phyloP scores from a whole-genome alignment of 2,113 vertebrate species.

The Pimephales promelas region DNA sequence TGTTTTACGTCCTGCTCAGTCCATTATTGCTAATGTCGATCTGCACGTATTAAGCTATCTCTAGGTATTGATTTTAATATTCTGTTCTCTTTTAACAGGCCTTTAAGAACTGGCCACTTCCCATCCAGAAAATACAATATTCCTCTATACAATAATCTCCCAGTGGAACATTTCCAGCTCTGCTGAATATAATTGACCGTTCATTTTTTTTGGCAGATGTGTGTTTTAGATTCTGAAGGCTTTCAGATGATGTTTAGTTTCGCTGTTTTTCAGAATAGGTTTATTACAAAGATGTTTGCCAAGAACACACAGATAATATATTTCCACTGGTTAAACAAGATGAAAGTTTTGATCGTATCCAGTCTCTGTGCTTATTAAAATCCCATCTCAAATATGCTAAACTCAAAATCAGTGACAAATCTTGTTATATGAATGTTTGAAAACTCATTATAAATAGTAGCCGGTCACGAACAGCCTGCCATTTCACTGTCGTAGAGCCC shows the following conservation, averaged over 20 bases:
- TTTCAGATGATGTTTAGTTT: slow-evolving; percentile 16
- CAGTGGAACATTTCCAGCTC: neutral
- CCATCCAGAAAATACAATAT: neutral
- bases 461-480: neutral
- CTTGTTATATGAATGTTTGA: neutral
- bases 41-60: slow-evolving; percentile 18
- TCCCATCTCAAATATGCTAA: neutral
- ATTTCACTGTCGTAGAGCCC: too few relatives aligned
- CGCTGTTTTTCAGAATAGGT: slow-evolving; percentile 19
- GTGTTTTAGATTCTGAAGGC: slow-evolving; percentile 19
- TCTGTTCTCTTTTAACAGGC: neutral
- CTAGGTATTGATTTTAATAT: slow-evolving; percentile 46
- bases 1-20: slow-evolving; percentile 8
- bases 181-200: neutral
- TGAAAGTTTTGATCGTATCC: neutral
- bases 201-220: slow-evolving; percentile 3
- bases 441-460: neutral
- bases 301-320: slow-evolving; percentile 16
- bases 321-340: slow-evolving; percentile 21
- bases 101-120: neutral
- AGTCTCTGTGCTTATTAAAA: neutral
- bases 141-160: neutral
- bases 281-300: slow-evolving; percentile 38
- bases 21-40: slow-evolving; percentile 51
- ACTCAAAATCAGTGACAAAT: slow-evolving; percentile 1